A percentile compares a stretch with the other conserved stretches of the same genome.
These are phyloP conservation scores for Falco berigora DNA, from an alignment of 2,797 vertebrate species.

Conservation along the genomic window DNA sequence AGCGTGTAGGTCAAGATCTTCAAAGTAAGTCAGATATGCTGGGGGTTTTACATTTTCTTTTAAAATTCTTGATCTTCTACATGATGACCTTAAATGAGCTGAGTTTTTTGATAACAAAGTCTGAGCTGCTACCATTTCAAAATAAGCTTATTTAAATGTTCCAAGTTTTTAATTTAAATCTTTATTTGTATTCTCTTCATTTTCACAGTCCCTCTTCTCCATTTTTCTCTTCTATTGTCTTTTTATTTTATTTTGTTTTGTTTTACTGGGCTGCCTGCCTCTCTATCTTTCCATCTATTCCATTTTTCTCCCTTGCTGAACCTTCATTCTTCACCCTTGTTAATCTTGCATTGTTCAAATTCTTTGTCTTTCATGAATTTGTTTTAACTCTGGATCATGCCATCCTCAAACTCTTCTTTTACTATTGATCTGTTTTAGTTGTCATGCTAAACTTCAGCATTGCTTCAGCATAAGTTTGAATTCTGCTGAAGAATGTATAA, in stretches of 20 bases:
- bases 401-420: background rate
- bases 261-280: background rate
- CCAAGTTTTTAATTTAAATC: background rate
- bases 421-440: background rate
- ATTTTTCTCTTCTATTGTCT: background rate
- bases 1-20: background rate
- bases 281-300: background rate
- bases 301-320: background rate
- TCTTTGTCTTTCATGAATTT: background rate
- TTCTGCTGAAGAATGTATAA: background rate
- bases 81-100: rapidly evolving
- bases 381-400: background rate
- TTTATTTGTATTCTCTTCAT: background rate
- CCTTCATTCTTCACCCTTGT: background rate
- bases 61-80: background rate
- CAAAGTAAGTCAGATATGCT: background rate
- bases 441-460: background rate
- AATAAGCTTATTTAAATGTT: background rate
- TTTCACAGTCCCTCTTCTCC: background rate
- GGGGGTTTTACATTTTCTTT: no score
- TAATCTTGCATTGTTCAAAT: background rate
- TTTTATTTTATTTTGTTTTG: background rate
- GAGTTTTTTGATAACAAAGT: background rate
- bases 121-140: background rate
- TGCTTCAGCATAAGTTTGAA: background rate